Evolutionary conservation across 2,888 invertebrate genomes (phyloP), one percentile per base, ranked within the genome.

Genomic region (Hyppa rectilinea): DNA sequence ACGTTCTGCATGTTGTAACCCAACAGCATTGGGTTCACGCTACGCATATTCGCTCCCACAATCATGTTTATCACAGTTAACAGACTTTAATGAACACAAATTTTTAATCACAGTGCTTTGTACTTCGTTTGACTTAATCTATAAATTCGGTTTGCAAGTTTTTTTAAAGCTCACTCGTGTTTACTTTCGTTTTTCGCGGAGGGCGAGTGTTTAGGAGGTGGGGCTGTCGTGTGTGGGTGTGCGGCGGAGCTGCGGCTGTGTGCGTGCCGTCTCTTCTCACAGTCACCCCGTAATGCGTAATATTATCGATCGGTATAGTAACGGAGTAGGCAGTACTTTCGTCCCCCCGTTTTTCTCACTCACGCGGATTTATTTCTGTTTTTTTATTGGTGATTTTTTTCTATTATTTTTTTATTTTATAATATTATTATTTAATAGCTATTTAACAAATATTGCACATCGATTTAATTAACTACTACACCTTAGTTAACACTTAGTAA

Each of bases 301-400:
- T 96, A 94, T 90, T 96, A 96, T 96, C 95, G 96, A 96, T 96
- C 96, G 92, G 89, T 87, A 94, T 95, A 95, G 91, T 93, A 94
- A 92, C 92, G 90, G 92, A 88, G 91, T 92, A 92, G 87, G 88
- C 89, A 75, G 83, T 71, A 70, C 69, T 75, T 85, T 56, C 65
- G 82, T 87, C 88, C 90, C 89, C 90, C 89, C 90, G 90, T 90
- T 91, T 92, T 91, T 91, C 91, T 91, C 89, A 87, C 75, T 84
- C 90, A 87, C 89, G 91, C 87, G 87, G 87, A 91, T 89, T 90
- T 91, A 90, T 90, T 90, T 86, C 79, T 85, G 89, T 89, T 90
- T 87, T 71, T 89, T 89, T 90, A 88, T 60, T 77, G 84, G 72
- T 80, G 66, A 70, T 75, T 75, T 76, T 80, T 71, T 79, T 65